Evolutionary conservation across 2,888 invertebrate genomes (phyloP), one percentile per base, ranked within the genome.

Genomic region (Mythimna albipuncta): DNA sequence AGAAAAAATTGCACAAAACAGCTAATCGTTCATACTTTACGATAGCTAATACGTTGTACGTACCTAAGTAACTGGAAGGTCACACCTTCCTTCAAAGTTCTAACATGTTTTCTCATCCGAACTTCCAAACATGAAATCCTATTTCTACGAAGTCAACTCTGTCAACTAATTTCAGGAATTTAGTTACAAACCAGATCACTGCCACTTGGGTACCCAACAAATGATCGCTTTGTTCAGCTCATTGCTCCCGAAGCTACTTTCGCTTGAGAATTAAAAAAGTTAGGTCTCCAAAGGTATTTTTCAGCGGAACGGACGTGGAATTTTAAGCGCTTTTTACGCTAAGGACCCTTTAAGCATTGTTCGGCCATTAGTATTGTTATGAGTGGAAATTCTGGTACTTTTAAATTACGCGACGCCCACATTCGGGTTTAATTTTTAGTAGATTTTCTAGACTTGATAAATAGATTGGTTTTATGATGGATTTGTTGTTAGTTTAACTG

Each of bases 221-320:
- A 77, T 59, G 57, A 38, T 35, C 67, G 57, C 55, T 66, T 55
- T 69, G 21, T 59, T 54, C 21, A 19, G 59, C 16, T 66, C 38
- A 52, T 38, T 5, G 71, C 19, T 61, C 44, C 26, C 26, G n/a
- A 2, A 54, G 71, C 69, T 47, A 73, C 73, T 64, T 77, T 69
- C 26, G 35, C 38, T 67, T 67, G 21, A 26, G 55, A 55, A 67
- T 81, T 72, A 64, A 77, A 81, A 50, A 65, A 74, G 61, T 81
- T 77, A n/a, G 32, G 67, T 74, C 58, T 55, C 44, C 6, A 64
- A 77, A 67, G 38, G 62, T 47, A 82, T 74, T 82, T 74, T 78
- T 78, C 64, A 81, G 55, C 19, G 41, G 21, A 62, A 52, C 50
- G 64, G 58, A 67, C 50, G 59, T 26, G 35, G 61, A 64, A 69